These are phyloP conservation scores for Corydoras sp. DNA, from an alignment of 2,113 vertebrate genomes.

Conservation along the genomic window DNA sequence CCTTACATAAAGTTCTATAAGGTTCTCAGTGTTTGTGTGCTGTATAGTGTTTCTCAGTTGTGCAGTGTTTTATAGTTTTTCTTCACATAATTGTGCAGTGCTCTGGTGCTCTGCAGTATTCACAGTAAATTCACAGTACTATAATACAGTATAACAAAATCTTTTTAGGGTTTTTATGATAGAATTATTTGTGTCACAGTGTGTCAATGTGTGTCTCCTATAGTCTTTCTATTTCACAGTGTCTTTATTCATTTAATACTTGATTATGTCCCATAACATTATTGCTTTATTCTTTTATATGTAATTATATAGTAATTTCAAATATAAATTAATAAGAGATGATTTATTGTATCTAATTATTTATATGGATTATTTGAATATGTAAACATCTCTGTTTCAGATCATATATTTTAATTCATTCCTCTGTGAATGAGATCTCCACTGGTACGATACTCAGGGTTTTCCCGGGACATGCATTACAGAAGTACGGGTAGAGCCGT, in stretches of 20 bases:
- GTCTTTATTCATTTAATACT: too few relatives aligned
- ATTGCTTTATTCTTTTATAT: too few relatives aligned
- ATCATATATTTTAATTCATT: not conserved
- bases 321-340: too few relatives aligned
- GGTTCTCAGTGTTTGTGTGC: too few relatives aligned
- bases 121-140: not conserved
- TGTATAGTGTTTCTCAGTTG: not conserved
- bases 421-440: not conserved
- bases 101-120: not conserved
- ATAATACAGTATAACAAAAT: not conserved
- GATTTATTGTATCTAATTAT: too few relatives aligned
- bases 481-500: conserved; percentile 41
- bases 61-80: not conserved
- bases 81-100: not conserved
- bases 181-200: too few relatives aligned
- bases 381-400: not conserved
- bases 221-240: too few relatives aligned
- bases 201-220: too few relatives aligned
- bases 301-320: too few relatives aligned
- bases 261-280: too few relatives aligned
- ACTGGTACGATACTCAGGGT: conserved; percentile 21
- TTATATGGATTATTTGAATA: not conserved
- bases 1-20: too few relatives aligned
- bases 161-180: too few relatives aligned
- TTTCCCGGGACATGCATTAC: conserved; percentile 27